A percentile compares a stretch with the other conserved stretches of the same genome.
phyloP scores from a whole-genome alignment of 2,113 vertebrate genomes.

The Nettapus auritus region DNA sequence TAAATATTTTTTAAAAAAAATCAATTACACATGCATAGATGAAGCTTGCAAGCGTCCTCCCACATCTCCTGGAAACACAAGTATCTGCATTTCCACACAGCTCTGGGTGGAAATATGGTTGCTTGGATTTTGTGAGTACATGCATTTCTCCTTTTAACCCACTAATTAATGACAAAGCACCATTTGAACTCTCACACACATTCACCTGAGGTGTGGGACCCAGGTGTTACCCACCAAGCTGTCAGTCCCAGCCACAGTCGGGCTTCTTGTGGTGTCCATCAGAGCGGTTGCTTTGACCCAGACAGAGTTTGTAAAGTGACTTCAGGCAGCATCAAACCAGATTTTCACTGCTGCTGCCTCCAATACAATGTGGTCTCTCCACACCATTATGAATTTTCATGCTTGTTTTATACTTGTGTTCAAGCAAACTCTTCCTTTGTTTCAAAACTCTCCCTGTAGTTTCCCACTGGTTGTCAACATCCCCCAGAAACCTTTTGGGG shows the following conservation, averaged over 20 bases:
- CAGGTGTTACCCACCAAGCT: neutral
- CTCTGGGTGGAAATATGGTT: neutral
- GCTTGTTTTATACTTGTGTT: too few species aligned
- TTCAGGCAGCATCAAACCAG: accelerated
- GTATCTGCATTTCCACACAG: neutral
- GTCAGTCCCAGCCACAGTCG: neutral
- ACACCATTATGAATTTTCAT: too few species aligned
- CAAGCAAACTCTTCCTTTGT: too few species aligned
- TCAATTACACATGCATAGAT: neutral
- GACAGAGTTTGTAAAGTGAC: neutral
- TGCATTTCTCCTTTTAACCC: neutral
- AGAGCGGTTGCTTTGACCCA: neutral
- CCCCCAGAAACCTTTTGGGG: neutral
- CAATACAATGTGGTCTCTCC: too few species aligned
- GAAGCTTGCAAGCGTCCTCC: neutral
- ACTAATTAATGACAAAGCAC: neutral
- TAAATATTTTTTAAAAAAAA: neutral
- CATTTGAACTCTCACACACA: neutral
- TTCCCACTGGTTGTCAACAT: neutral
- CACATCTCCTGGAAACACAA: neutral
- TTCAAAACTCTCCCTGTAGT: neutral
- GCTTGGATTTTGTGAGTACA: neutral
- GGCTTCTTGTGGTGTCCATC: neutral
- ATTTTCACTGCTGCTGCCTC: too few species aligned
- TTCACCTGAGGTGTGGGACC: accelerated